These are phyloP conservation scores for Geodia barretti DNA, from an alignment of 37 sponge, comb jelly and placozoan genomes.

Conservation along the genomic window DNA sequence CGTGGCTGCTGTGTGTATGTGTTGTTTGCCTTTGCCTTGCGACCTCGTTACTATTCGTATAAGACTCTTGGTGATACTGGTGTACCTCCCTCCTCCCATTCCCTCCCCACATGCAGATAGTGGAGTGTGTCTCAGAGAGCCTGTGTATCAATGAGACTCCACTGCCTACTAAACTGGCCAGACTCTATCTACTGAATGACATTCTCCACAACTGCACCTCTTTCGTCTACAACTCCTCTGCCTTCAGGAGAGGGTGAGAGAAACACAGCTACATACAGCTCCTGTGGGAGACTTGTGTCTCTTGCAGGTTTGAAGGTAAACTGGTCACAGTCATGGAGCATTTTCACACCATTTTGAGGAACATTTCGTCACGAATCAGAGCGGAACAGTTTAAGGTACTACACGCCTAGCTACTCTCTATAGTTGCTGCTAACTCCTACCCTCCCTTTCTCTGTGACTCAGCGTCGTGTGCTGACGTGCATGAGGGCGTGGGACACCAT, in stretches of 20 bases:
- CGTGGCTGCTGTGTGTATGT: no score
- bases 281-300: background rate
- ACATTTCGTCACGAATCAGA: constrained; percentile 64
- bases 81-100: background rate
- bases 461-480: constrained; percentile 75
- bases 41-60: background rate
- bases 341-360: constrained; percentile 52
- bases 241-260: constrained; percentile 79
- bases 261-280: background rate
- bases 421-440: background rate
- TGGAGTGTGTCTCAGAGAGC: constrained; percentile 94
- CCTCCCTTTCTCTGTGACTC: background rate
- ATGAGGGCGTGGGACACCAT: constrained; percentile 81
- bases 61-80: no score
- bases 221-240: constrained; percentile 56
- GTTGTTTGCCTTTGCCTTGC: no score
- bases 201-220: constrained; percentile 89
- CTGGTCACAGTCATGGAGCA: constrained; percentile 60
- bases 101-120: constrained; percentile 63
- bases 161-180: constrained; percentile 79
- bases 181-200: constrained; percentile 91
- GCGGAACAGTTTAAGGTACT: constrained; percentile 81
- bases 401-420: background rate
- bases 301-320: constrained; percentile 72
- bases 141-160: constrained; percentile 88